Evolutionary conservation across 2,888 invertebrate species (phyloP).

Genomic region (Erebia aethiops): DNA sequence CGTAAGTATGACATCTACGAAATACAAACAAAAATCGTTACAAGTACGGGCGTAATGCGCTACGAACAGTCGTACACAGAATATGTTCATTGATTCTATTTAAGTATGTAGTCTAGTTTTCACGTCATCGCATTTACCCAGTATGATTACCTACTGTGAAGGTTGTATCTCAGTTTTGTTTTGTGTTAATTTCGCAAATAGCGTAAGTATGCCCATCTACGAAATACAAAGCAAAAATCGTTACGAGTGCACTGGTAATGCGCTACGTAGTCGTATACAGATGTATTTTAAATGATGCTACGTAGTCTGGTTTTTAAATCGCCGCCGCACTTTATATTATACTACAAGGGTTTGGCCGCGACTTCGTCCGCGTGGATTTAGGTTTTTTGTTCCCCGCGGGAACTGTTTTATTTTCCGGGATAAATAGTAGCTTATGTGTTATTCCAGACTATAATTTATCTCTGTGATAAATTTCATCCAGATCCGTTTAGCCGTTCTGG

Average conservation of each 20-base stretch:
- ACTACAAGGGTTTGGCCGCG: too few species aligned
- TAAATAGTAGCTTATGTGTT: too few species aligned
- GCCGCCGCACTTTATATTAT: too few species aligned
- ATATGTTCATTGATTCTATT: slow-evolving; percentile 7
- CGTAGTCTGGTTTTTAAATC: neutral
- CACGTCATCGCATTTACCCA: neutral
- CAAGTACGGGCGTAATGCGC: neutral
- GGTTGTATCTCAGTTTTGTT: neutral
- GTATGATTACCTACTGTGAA: neutral
- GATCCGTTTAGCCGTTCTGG: too few species aligned
- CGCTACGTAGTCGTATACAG: slow-evolving; percentile 5
- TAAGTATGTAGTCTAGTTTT: neutral
- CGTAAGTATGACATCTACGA: slow-evolving; percentile 4
- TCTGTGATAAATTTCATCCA: too few species aligned
- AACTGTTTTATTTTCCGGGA: too few species aligned
- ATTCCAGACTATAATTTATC: too few species aligned
- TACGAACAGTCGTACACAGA: slow-evolving; percentile 8
- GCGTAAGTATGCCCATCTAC: slow-evolving; percentile 1
- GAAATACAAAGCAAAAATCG: slow-evolving; percentile 1
- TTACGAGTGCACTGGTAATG: neutral
- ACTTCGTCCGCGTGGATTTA: too few species aligned
- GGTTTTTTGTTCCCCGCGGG: too few species aligned
- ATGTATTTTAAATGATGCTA: slow-evolving; percentile 8
- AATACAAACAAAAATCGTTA: slow-evolving; percentile 1
- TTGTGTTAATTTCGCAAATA: neutral